Conservation (phyloP, 1,140 invertebrate species). For the Vollenhovia emeryi region DNA sequence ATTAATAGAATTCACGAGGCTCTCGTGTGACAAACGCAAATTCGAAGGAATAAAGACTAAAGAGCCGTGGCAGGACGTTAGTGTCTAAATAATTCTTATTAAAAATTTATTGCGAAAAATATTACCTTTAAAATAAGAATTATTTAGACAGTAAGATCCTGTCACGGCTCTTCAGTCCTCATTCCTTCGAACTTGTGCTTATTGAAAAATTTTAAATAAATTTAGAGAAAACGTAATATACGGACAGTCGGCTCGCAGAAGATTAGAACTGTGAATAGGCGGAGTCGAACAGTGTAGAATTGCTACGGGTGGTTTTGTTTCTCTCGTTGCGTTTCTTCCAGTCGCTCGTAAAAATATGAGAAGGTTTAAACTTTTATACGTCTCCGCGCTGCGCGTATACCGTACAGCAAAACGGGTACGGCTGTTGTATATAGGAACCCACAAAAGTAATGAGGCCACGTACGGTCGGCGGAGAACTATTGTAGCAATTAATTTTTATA, state of each 20-base stretch:
- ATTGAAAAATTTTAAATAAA: no score
- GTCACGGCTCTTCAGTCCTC: no score
- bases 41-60: no score
- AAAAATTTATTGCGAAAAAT: no score
- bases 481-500: slow-evolving; percentile 20
- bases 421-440: slow-evolving; percentile 36
- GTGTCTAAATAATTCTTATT: no score
- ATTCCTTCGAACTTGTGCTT: no score
- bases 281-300: slow-evolving; percentile 43
- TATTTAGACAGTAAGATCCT: no score
- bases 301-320: slow-evolving; percentile 59
- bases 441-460: slow-evolving; percentile 62
- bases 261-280: slow-evolving; percentile 25
- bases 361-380: slow-evolving; percentile 66
- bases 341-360: slow-evolving; percentile 73
- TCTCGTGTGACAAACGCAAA: no score
- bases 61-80: no score
- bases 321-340: slow-evolving; percentile 49
- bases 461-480: background rate
- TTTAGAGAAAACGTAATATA: slow-evolving; percentile 22
- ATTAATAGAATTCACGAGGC: no score
- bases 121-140: no score
- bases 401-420: slow-evolving; percentile 25
- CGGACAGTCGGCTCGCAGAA: background rate
- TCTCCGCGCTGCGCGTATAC: slow-evolving; percentile 29